A percentile compares a stretch with the other conserved stretches of the same genome.
Evolutionary conservation across 2,113 vertebrate genomes (phyloP).

Genomic region (Gadus macrocephalus): DNA sequence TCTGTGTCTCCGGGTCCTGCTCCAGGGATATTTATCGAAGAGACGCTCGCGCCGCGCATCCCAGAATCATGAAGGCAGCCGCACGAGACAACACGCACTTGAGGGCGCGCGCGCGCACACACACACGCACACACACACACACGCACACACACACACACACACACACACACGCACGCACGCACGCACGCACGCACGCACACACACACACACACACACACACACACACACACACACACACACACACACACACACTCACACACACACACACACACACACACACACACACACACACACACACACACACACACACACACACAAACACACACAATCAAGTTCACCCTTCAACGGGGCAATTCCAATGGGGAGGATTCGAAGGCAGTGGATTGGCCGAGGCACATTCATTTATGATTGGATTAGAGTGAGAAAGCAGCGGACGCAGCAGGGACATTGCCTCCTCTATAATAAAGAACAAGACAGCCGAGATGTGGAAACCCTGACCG

Average conservation of each 20-base stretch:
- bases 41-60: no score
- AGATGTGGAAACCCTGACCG: no score
- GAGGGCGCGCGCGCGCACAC: no score
- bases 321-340: slow-evolving; percentile 16
- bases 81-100: no score
- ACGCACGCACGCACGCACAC: slow-evolving; percentile 1
- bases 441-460: no score
- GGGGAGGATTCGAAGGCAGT: slow-evolving; percentile 58
- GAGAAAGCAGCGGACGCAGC: slow-evolving; percentile 57
- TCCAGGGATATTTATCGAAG: no score
- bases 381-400: slow-evolving; percentile 81
- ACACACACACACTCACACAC: no score
- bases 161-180: slow-evolving; percentile 32
- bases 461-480: no score
- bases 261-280: slow-evolving; percentile 9
- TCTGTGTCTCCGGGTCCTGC: no score
- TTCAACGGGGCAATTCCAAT: slow-evolving; percentile 81
- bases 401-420: slow-evolving; percentile 87
- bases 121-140: no score
- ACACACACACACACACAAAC: slow-evolving; percentile 2
- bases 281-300: slow-evolving; percentile 32
- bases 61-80: no score
- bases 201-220: neutral
- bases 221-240: no score
- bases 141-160: slow-evolving; percentile 8